Percentiles rank a stretch among this genome's conserved stretches.
These are phyloP conservation scores for Marmota flaviventris DNA, from an alignment of 2,113 vertebrate genomes.

Conservation along the genomic window DNA sequence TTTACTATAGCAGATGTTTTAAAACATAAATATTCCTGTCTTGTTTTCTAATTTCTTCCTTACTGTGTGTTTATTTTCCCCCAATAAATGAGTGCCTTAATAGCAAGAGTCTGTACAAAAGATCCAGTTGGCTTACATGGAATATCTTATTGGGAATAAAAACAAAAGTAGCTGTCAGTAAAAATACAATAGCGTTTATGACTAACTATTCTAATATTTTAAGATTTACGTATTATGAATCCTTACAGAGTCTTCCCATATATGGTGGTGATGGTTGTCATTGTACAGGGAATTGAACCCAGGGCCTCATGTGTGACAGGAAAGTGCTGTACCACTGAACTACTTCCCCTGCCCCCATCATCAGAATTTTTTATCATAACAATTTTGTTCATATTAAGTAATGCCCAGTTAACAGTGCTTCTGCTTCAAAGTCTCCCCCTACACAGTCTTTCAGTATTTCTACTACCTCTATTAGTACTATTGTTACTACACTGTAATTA, in stretches of 20 bases:
- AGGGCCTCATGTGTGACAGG: no score
- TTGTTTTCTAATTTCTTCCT: slow-evolving; percentile 2
- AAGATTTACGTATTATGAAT: neutral
- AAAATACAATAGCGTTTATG: neutral
- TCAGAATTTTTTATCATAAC: neutral
- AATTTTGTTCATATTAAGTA: neutral
- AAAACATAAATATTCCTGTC: neutral
- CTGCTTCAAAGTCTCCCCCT: neutral
- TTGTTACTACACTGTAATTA: neutral
- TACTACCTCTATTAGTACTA: accelerated
- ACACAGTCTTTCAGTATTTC: neutral
- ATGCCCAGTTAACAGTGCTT: neutral
- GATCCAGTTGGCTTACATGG: neutral
- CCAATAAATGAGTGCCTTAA: neutral
- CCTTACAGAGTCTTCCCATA: neutral
- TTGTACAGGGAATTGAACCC: no score
- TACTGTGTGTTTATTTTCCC: neutral
- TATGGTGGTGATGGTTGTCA: neutral
- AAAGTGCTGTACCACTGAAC: no score
- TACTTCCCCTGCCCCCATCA: no score
- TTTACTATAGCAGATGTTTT: neutral
- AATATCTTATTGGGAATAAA: neutral
- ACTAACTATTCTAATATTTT: neutral
- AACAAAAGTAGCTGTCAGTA: neutral
- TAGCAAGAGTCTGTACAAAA: neutral